These are phyloP conservation scores for Gallinago solitaria DNA, from an alignment of 2,797 vertebrate genomes.

Conservation along the genomic window DNA sequence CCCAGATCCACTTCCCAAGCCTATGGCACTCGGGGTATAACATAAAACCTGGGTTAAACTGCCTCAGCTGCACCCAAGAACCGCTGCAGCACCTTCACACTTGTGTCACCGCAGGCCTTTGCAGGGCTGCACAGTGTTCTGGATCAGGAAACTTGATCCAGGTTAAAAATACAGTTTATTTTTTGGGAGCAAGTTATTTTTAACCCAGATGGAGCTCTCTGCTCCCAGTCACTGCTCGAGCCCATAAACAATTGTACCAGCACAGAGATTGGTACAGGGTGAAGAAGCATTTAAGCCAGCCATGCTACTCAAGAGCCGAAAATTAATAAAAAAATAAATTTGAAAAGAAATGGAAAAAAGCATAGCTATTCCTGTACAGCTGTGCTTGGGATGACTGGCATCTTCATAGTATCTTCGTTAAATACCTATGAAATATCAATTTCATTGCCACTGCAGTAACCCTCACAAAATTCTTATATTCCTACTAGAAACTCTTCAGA, in stretches of 20 bases:
- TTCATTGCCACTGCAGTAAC: background rate
- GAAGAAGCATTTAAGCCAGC: background rate
- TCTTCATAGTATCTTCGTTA: background rate
- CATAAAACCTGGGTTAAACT: background rate
- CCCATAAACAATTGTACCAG: slow-evolving; percentile 25
- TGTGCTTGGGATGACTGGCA: background rate
- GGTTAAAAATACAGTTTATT: slow-evolving; percentile 68
- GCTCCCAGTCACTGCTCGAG: background rate
- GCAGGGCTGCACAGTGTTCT: background rate
- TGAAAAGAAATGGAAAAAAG: background rate
- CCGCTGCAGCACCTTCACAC: background rate
- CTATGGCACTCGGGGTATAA: background rate
- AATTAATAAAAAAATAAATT: background rate
- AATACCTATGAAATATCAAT: background rate
- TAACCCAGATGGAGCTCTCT: slow-evolving; percentile 39
- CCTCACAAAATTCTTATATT: background rate
- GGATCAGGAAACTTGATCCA: slow-evolving; percentile 44
- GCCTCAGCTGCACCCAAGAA: background rate
- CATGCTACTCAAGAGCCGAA: too few relatives aligned
- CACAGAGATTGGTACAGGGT: background rate
- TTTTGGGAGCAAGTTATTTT: slow-evolving; percentile 61
- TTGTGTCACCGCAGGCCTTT: background rate
- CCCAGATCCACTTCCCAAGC: background rate
- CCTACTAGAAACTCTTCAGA: background rate
- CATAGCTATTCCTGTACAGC: background rate